Evolutionary conservation across 2,888 invertebrate species (phyloP).

Genomic region (Teinopalpus imperialis): DNA sequence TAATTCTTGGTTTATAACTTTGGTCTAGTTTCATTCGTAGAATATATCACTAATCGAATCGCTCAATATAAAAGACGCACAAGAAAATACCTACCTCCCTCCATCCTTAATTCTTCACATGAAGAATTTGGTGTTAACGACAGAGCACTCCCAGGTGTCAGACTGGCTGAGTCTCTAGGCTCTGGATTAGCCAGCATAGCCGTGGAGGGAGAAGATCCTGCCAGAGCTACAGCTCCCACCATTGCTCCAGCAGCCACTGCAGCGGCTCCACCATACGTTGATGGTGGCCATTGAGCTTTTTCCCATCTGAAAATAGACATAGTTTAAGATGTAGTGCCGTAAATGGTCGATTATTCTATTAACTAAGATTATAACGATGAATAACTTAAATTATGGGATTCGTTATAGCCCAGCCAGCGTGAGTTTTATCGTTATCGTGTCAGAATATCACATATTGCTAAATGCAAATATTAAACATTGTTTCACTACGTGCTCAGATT

Average conservation of each 20-base stretch:
- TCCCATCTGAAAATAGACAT: conserved; percentile 84
- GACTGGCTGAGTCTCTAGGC: conserved; percentile 78
- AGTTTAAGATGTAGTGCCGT: neutral
- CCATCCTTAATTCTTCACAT: conserved; percentile 84
- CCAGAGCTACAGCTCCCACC: conserved; percentile 74
- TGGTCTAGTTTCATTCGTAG: too few relatives aligned
- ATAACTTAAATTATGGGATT: too few relatives aligned
- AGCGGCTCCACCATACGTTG: conserved; percentile 66
- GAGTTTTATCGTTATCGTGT: too few relatives aligned
- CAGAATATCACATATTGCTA: too few relatives aligned
- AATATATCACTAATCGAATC: too few relatives aligned
- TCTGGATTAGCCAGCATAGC: conserved; percentile 62
- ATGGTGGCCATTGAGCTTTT: conserved; percentile 83
- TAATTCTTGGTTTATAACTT: too few relatives aligned
- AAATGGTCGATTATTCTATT: too few relatives aligned
- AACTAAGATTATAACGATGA: too few relatives aligned
- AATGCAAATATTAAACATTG: too few relatives aligned
- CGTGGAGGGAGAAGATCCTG: conserved; percentile 73
- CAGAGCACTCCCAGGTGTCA: conserved; percentile 83
- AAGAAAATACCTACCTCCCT: conserved; percentile 52
- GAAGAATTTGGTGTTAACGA: conserved; percentile 88
- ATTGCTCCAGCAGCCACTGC: conserved; percentile 69
- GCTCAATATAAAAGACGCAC: too few relatives aligned
- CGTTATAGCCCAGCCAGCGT: too few relatives aligned
- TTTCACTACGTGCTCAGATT: too few relatives aligned